These are phyloP conservation scores for Macrosoma leucophasiata DNA, from an alignment of 2,888 invertebrate genomes.

Conservation along the genomic window DNA sequence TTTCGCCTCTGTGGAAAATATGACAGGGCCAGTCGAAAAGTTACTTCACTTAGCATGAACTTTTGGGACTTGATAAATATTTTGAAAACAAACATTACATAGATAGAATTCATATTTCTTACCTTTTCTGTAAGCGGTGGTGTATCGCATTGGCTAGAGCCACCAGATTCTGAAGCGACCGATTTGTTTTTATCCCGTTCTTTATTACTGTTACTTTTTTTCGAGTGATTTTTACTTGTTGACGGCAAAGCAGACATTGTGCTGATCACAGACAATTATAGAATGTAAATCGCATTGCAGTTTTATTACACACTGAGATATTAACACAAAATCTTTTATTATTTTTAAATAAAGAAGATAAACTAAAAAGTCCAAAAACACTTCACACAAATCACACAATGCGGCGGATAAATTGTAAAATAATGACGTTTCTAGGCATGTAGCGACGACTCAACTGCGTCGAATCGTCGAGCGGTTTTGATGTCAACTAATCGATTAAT, in stretches of 20 bases:
- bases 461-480: too few relatives aligned
- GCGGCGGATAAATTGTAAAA: too few relatives aligned
- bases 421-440: too few relatives aligned
- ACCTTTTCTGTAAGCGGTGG: slow-evolving; percentile 66
- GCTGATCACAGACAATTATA: slow-evolving; percentile 9
- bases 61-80: slow-evolving; percentile 1
- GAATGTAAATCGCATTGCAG: too few relatives aligned
- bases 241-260: slow-evolving; percentile 53
- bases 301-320: too few relatives aligned
- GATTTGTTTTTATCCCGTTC: slow-evolving; percentile 64
- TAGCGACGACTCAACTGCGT: too few relatives aligned
- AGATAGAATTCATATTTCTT: slow-evolving; percentile 17
- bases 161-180: slow-evolving; percentile 62
- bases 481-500: too few relatives aligned
- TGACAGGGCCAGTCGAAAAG: not conserved
- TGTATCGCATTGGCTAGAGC: slow-evolving; percentile 68
- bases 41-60: not conserved
- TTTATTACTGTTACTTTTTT: slow-evolving; percentile 50
- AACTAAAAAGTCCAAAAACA: too few relatives aligned
- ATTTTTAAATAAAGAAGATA: too few relatives aligned
- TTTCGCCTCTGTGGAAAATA: not conserved
- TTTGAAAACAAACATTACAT: not conserved
- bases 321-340: too few relatives aligned
- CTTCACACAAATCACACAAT: too few relatives aligned
- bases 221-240: slow-evolving; percentile 54